phyloP scores from a whole-genome alignment of 2,113 vertebrate genomes.

The Callopanchax toddi region DNA sequence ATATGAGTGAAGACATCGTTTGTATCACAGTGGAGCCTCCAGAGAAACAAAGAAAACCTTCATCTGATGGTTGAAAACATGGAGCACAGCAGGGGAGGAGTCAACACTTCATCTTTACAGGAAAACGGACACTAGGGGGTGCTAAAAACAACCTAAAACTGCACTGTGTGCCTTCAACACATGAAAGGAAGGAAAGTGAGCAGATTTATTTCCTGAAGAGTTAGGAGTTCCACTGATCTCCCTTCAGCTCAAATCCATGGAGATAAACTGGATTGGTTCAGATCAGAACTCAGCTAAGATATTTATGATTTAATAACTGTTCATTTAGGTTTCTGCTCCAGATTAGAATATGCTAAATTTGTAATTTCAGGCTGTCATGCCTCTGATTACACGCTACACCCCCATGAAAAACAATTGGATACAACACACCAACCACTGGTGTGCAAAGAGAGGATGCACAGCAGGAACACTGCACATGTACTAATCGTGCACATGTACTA shows the following conservation, averaged over 20 bases:
- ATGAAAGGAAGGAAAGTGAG: not conserved
- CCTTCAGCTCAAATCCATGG: constrained; percentile 4
- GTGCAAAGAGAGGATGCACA: constrained; percentile 46
- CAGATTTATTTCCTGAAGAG: not conserved
- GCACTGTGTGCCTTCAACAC: too few relatives aligned
- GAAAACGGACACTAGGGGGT: too few relatives aligned
- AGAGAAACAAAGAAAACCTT: too few relatives aligned
- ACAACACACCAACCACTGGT: constrained; percentile 51
- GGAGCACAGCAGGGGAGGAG: too few relatives aligned
- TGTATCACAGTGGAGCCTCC: too few relatives aligned
- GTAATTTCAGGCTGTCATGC: constrained; percentile 46
- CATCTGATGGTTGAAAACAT: too few relatives aligned
- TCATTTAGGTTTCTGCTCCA: constrained; percentile 28
- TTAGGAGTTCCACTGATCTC: not conserved
- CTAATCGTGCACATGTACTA: constrained; percentile 50
- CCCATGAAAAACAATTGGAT: constrained; percentile 56
- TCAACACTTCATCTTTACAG: too few relatives aligned
- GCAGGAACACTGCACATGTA: constrained; percentile 31
- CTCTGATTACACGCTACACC: constrained; percentile 58
- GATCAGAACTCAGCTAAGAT: constrained; percentile 3
- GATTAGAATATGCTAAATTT: constrained; percentile 32
- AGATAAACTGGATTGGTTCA: not conserved
- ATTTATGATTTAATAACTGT: constrained; percentile 37
- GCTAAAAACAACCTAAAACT: too few relatives aligned
- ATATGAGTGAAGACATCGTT: too few relatives aligned